These are phyloP conservation scores for Alviniconcha marisindica DNA, from an alignment of 1,140 invertebrate species.

Conservation along the genomic window DNA sequence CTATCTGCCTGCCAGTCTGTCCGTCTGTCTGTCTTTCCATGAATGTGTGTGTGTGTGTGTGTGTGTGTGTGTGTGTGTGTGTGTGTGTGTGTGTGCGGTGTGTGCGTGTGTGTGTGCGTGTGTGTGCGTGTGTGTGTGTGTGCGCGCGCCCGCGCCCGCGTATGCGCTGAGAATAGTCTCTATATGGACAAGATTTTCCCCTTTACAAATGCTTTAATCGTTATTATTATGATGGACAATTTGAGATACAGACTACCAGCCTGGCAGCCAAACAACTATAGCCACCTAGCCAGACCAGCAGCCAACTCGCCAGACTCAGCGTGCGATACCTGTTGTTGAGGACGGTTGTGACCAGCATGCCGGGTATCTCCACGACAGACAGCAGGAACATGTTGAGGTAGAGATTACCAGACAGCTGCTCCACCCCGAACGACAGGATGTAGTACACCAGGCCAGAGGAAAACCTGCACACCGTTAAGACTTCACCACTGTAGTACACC, in stretches of 20 bases:
- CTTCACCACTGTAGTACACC: not conserved
- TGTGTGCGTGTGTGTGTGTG: slow-evolving; percentile 21
- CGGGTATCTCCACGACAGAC: slow-evolving; percentile 36
- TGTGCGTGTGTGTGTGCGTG: slow-evolving; percentile 4
- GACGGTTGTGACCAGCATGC: not conserved
- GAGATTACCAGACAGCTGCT: slow-evolving; percentile 46
- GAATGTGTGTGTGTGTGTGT: slow-evolving; percentile 6
- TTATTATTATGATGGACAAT: too few relatives aligned
- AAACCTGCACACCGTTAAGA: slow-evolving; percentile 32
- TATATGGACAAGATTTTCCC: too few relatives aligned
- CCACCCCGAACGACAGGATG: slow-evolving; percentile 50
- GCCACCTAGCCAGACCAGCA: too few relatives aligned
- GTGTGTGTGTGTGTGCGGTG: slow-evolving; percentile 1
- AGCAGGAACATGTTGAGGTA: slow-evolving; percentile 52
- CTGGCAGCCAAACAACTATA: too few relatives aligned
- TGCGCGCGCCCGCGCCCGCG: not conserved
- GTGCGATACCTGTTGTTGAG: slow-evolving; percentile 34
- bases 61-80: slow-evolving; percentile 6
- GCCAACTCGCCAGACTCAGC: too few relatives aligned
- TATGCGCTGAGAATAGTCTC: too few relatives aligned
- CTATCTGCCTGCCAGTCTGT: too few relatives aligned
- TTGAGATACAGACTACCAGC: too few relatives aligned
- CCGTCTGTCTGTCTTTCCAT: not conserved
- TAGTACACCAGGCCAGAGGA: slow-evolving; percentile 44
- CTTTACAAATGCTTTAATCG: too few relatives aligned